Evolutionary conservation across 2,888 invertebrate species (phyloP).

Genomic region (Dioctria linearis): DNA sequence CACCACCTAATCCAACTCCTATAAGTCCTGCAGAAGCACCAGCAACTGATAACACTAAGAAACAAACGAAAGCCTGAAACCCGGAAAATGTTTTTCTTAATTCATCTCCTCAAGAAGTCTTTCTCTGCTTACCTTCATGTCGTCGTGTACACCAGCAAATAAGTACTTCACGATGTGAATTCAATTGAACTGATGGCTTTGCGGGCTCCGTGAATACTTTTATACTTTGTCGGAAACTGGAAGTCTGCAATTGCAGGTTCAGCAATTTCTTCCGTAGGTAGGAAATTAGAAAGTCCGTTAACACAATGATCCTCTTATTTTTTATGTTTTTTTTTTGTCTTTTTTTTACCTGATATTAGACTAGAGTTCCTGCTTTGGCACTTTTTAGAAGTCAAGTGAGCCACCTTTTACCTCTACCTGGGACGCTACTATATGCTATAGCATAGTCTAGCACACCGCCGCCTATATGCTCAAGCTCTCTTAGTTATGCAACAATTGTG

Average conservation of each 20-base stretch:
- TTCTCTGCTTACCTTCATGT: slow-evolving; percentile 27
- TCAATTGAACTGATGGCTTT: slow-evolving; percentile 42
- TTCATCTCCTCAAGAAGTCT: not conserved
- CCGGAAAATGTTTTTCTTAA: not conserved
- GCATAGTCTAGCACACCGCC: not conserved
- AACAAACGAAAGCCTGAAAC: slow-evolving; percentile 37
- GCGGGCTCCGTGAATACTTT: slow-evolving; percentile 33
- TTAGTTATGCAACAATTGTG: not conserved
- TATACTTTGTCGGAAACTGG: slow-evolving; percentile 50
- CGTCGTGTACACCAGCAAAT: slow-evolving; percentile 12
- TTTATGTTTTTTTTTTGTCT: no score
- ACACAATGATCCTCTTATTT: slow-evolving; percentile 26
- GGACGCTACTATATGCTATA: not conserved
- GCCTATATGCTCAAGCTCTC: not conserved
- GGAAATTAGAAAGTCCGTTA: slow-evolving; percentile 32
- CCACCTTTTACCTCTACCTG: slow-evolving; percentile 33
- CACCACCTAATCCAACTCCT: slow-evolving; percentile 36
- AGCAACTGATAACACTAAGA: slow-evolving; percentile 16
- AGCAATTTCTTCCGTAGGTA: slow-evolving; percentile 44
- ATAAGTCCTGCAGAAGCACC: slow-evolving; percentile 29
- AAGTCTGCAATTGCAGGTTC: slow-evolving; percentile 28
- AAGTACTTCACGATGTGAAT: slow-evolving; percentile 10
- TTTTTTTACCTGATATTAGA: slow-evolving; percentile 32
- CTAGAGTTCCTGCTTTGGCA: slow-evolving; percentile 37
- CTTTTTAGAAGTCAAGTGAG: slow-evolving; percentile 29